Evolutionary conservation across 2,113 vertebrate genomes (phyloP).

Genomic region (Maccullochella peelii): DNA sequence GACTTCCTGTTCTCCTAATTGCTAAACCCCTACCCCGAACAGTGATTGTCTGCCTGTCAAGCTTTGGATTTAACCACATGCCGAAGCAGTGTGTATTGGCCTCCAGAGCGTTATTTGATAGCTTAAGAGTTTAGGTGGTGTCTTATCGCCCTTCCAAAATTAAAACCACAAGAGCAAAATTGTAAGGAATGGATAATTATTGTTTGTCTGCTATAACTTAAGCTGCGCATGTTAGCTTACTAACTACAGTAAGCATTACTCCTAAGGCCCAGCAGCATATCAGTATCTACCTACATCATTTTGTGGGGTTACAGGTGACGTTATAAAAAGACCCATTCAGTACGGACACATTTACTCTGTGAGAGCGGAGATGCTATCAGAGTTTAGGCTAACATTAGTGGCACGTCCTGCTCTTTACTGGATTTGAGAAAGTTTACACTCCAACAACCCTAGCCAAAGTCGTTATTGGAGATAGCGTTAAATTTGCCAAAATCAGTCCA

Average conservation of each 20-base stretch:
- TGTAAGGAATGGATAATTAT: not conserved
- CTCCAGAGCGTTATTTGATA: not conserved
- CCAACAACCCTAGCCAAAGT: too few relatives aligned
- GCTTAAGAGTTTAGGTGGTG: not conserved
- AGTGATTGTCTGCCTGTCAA: not conserved
- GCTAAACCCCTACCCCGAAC: not conserved
- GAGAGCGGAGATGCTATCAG: not conserved
- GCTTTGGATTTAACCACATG: conserved; percentile 3
- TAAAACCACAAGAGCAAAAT: not conserved
- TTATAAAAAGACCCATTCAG: not conserved
- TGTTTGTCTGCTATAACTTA: not conserved
- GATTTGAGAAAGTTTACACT: not conserved
- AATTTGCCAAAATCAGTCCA: too few relatives aligned
- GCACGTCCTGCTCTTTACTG: not conserved
- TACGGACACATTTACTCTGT: not conserved
- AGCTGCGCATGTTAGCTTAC: not conserved
- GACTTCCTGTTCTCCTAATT: not conserved
- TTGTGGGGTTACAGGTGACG: not conserved
- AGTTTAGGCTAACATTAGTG: not conserved
- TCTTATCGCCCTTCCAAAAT: not conserved
- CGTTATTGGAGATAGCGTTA: too few relatives aligned
- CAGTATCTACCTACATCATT: not conserved
- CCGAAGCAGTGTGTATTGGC: not conserved
- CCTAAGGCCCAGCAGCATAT: not conserved
- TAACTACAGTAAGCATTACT: not conserved